Evolutionary conservation across 2,888 invertebrate genomes (phyloP), one percentile per base, ranked within the genome.

Genomic region (Hyalella azteca): DNA sequence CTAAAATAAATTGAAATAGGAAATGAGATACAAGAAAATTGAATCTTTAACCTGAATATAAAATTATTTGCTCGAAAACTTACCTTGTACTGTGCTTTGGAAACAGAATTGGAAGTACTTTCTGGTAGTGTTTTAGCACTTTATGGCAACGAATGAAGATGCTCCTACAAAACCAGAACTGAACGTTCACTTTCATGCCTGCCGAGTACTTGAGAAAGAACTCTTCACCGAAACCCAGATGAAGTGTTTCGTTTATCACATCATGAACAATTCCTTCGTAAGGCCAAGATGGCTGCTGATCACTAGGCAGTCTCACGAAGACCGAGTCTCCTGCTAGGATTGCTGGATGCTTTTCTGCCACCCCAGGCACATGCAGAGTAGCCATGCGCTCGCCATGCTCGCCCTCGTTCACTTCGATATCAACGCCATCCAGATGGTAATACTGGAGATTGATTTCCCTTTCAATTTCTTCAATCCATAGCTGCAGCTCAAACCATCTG

Each of bases 381-480:
- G 45, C 45, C 26, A 75, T 29, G 26, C 11, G 26, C 40, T 41
- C 45, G n/a, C n/a, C n/a, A n/a, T n/a, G n/a, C n/a, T n/a, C n/a
- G 13, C 45, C n/a, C 19, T 11, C 26, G 29, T 0, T 2, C 29
- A 5, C 5, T 11, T 0, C 0, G 22, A 45, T 40, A 22, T 41
- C 13, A 0, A 29, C 45, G 2, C 26, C 45, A n/a, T 75, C 40
- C 40, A 75, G n/a, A 4, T 41, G 45, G 39, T n/a, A 15, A n/a
- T 29, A 29, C 0, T 41, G 5, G 5, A 29, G 11, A n/a, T 41
- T 45, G 7, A 45, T 29, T 45, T 75, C 75, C 22, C 29, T 40
- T 26, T 45, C 41, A 39, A 75, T 75, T 75, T 75, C 75, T 75
- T 75, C 75, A 22, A 75, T 41, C 75, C 75, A 75, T 22, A 75